These are phyloP conservation scores for Stenodema calcarata DNA, from an alignment of 2,888 invertebrate species.

Conservation along the genomic window DNA sequence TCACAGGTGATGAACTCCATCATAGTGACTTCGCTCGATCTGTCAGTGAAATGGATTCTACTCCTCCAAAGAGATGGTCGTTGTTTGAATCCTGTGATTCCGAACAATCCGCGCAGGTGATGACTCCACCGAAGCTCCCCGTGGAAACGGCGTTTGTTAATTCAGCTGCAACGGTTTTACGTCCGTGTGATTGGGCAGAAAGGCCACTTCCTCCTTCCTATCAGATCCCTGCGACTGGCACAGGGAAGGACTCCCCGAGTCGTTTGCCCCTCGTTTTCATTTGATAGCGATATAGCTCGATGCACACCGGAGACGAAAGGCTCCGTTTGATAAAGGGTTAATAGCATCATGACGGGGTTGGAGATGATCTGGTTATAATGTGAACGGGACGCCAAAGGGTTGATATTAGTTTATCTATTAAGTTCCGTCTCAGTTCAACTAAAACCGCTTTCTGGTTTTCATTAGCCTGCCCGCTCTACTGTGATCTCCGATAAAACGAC, in stretches of 20 bases:
- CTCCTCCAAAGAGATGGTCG: no score
- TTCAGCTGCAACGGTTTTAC: not conserved
- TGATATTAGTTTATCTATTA: slow-evolving; percentile 16
- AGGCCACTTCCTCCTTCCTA: not conserved
- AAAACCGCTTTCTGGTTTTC: slow-evolving; percentile 18
- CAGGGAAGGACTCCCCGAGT: not conserved
- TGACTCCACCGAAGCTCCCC: not conserved
- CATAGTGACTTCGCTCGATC: no score
- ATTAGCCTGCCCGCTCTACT: slow-evolving; percentile 13
- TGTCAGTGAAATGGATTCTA: no score
- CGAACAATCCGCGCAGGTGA: not conserved
- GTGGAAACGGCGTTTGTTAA: not conserved
- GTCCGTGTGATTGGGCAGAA: not conserved
- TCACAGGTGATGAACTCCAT: no score
- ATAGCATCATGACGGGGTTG: not conserved
- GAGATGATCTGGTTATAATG: not conserved
- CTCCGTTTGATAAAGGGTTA: not conserved
- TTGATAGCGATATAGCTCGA: not conserved
- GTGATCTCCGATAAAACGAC: not conserved
- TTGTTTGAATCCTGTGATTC: no score
- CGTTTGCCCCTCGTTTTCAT: not conserved
- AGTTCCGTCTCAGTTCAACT: not conserved
- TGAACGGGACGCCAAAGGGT: not conserved
- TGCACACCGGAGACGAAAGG: not conserved
- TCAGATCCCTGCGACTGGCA: not conserved